A percentile compares a stretch with the other conserved stretches of the same genome.
These are phyloP conservation scores for Zeugodacus cucurbitae DNA, from an alignment of 1,140 invertebrate genomes.

Conservation along the genomic window DNA sequence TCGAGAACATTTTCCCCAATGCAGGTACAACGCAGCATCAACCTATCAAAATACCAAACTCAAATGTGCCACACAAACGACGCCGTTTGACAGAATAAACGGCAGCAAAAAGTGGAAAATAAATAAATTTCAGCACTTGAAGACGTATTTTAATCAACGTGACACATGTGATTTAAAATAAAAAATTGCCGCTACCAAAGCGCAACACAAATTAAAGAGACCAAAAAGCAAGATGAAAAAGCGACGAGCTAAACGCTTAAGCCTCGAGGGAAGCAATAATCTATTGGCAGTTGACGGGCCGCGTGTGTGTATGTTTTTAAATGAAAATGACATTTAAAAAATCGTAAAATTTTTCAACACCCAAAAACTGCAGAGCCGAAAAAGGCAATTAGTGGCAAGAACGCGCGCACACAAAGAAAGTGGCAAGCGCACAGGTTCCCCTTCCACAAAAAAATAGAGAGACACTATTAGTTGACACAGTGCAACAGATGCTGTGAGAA, in stretches of 20 bases:
- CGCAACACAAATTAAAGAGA: not conserved
- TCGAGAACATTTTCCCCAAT: not conserved
- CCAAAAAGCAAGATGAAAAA: not conserved
- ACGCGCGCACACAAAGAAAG: not conserved
- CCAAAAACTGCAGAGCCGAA: not conserved
- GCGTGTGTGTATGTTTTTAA: not conserved
- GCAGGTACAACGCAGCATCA: not conserved
- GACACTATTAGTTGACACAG: not conserved
- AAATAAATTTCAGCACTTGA: not conserved
- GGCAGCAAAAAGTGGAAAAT: not conserved
- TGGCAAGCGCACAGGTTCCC: slow-evolving; percentile 12
- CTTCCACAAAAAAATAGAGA: not conserved
- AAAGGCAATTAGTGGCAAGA: not conserved
- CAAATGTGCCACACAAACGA: not conserved
- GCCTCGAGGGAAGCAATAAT: not conserved
- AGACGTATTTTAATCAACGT: slow-evolving; percentile 16
- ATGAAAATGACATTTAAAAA: slow-evolving; percentile 32
- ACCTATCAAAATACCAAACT: slow-evolving; percentile 3
- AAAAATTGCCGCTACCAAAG: not conserved
- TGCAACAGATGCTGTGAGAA: not conserved
- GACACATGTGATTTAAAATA: slow-evolving; percentile 14
- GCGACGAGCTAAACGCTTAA: not conserved
- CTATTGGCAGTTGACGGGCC: not conserved
- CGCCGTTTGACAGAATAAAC: not conserved
- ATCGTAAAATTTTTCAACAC: slow-evolving; percentile 28